Conservation (phyloP, 2,797 vertebrate genomes). For the Rhinatrema bivittatum region DNA sequence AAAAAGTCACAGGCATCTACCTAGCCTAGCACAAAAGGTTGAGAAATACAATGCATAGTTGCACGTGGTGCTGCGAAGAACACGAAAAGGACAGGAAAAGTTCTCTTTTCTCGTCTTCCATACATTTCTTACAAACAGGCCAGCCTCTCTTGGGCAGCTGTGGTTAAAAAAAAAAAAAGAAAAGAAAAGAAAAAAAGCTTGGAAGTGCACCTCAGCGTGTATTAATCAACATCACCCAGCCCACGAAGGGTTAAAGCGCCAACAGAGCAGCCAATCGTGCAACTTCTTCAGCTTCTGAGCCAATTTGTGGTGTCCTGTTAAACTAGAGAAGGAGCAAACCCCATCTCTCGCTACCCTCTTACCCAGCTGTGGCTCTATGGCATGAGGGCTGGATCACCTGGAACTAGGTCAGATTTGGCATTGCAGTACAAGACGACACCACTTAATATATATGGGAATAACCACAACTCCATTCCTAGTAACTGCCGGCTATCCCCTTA, state of each 20-base stretch:
- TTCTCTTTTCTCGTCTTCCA: too few species aligned
- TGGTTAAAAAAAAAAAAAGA: slow-evolving; percentile 33
- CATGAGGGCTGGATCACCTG: not conserved
- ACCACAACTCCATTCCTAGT: not conserved
- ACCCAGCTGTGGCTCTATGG: not conserved
- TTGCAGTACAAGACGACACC: not conserved
- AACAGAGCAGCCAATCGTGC: slow-evolving; percentile 70
- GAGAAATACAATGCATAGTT: slow-evolving; percentile 96
- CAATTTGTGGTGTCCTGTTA: slow-evolving; percentile 30
- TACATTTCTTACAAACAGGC: slow-evolving; percentile 52
- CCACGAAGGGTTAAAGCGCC: slow-evolving; percentile 66
- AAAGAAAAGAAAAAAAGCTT: slow-evolving; percentile 47
- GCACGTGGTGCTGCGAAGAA: slow-evolving; percentile 79
- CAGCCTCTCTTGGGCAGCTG: slow-evolving; percentile 77
- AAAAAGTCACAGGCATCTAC: slow-evolving; percentile 88
- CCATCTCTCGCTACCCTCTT: too few species aligned
- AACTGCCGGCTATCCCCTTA: not conserved
- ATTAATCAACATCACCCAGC: slow-evolving; percentile 81
- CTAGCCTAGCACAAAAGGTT: slow-evolving; percentile 78
- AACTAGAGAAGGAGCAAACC: not conserved
- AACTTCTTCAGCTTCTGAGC: slow-evolving; percentile 51
- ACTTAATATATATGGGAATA: not conserved
- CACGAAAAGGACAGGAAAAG: slow-evolving; percentile 48
- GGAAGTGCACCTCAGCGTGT: slow-evolving; percentile 78
- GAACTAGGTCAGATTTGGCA: not conserved